These are phyloP conservation scores for Gymnobelideus leadbeateri DNA, from an alignment of 2,113 vertebrate species.

Conservation along the genomic window DNA sequence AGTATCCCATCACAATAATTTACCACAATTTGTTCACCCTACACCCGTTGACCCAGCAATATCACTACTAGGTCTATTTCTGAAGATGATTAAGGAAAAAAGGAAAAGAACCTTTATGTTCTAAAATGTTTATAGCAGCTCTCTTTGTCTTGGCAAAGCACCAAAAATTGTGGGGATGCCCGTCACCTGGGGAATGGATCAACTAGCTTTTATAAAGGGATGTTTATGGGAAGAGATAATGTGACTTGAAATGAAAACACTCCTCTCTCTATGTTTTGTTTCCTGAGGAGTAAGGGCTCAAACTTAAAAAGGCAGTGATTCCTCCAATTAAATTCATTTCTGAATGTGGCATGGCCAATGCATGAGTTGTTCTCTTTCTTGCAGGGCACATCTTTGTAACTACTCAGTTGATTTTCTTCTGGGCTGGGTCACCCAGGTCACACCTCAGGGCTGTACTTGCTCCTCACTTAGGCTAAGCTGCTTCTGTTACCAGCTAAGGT, in stretches of 20 bases:
- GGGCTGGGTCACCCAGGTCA: neutral
- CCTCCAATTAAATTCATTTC: neutral
- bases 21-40: too few relatives aligned
- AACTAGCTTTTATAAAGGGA: neutral
- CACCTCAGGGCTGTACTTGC: neutral
- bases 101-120: too few relatives aligned
- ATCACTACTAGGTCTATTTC: too few relatives aligned
- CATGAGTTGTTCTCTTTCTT: neutral
- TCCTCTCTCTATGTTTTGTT: neutral
- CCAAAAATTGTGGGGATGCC: too few relatives aligned
- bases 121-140: too few relatives aligned
- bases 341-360: neutral
- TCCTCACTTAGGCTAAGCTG: neutral
- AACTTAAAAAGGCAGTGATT: neutral
- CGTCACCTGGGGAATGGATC: too few relatives aligned
- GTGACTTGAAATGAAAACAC: neutral
- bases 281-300: neutral
- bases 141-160: too few relatives aligned
- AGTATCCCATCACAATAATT: too few relatives aligned
- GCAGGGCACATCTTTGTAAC: neutral
- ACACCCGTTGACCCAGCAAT: too few relatives aligned
- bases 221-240: neutral
- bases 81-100: too few relatives aligned
- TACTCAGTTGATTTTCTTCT: neutral
- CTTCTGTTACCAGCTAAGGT: neutral